Base-by-base conservation (phyloP, 1,140 invertebrate species). In the Caenorhabditis briggsae region DNA sequence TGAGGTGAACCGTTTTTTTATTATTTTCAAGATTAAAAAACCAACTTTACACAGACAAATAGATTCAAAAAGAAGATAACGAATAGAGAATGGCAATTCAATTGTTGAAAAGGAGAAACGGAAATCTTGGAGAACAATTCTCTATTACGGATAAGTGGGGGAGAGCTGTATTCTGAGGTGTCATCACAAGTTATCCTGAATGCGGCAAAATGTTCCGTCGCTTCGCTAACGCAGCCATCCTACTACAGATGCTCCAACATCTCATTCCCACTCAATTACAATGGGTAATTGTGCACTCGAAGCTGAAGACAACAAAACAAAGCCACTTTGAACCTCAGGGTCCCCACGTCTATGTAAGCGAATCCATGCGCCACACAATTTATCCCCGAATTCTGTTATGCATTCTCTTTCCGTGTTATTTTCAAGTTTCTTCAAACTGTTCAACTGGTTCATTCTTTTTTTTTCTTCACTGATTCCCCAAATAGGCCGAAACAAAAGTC, bases 261-360 rank as follows among this genome's bases (percentile, higher is more conserved):
- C 64, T 55, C 70, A 74, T 86, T 86, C 86, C 50, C 78, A 59
- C 86, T 87, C 86, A 87, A 87, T 87, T 87, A 87, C 86, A 87
- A 87, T 87, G 82, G 86, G 86, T 87, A 87, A 87, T 87, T 87
- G 86, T 87, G 78, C 78, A 82, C 86, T 78, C 70, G 70, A 78
- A 78, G 70, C 70, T 78, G 70, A 78, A 78, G 70, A 78, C 70
- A 78, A 78, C 70, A 78, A 78, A 87, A 87, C 86, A 87, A 87
- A 87, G 86, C 86, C 86, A 87, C 83, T 87, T 87, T 82, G 82
- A 78, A 78, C 20, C 70, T 33, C 33, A 33, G 33, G 33, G 33
- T 33, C 20, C 64, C 33, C 7, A 46, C 70, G 46, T 78, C 46
- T 53, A 50, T 78, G 70, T 78, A 78, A 78, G 70, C 70, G 70